Evolutionary conservation across 1,140 invertebrate species (phyloP).

Genomic region (Venturia canescens): DNA sequence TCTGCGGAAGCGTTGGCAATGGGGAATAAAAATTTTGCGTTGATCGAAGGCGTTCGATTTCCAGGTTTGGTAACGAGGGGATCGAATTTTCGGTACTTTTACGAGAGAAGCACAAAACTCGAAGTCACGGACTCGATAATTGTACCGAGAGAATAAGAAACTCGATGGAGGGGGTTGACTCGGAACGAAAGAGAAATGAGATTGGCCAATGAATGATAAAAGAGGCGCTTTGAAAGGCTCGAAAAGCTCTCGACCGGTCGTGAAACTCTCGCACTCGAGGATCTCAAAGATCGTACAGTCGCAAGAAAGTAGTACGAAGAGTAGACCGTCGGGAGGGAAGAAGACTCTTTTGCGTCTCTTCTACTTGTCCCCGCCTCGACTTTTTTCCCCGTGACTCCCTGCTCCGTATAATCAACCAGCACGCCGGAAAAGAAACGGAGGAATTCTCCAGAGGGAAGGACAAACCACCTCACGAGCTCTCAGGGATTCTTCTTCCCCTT

Average conservation of each 20-base stretch:
- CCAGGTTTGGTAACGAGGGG: too few relatives aligned
- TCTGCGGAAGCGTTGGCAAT: too few relatives aligned
- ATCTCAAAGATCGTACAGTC: not conserved
- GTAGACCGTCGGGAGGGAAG: not conserved
- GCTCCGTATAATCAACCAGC: constrained; percentile 36
- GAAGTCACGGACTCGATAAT: too few relatives aligned
- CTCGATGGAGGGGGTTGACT: too few relatives aligned
- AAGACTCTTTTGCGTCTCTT: constrained; percentile 1
- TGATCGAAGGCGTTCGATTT: too few relatives aligned
- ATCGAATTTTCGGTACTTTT: too few relatives aligned
- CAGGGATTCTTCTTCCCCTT: not conserved
- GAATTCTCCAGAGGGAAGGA: constrained; percentile 25
- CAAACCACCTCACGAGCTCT: constrained; percentile 23
- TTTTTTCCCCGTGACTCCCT: constrained; percentile 11
- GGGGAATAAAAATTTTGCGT: too few relatives aligned
- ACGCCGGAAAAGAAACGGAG: constrained; percentile 21
- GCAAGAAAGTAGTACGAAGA: not conserved
- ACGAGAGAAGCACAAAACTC: too few relatives aligned
- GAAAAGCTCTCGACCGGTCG: constrained; percentile 30
- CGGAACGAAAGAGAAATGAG: constrained; percentile 36
- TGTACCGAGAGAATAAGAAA: too few relatives aligned
- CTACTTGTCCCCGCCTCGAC: constrained; percentile 8
- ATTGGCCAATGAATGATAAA: constrained; percentile 24
- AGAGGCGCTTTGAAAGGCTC: constrained; percentile 22
- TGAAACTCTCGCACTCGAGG: constrained; percentile 12